These are phyloP conservation scores for Rhagium mordax DNA, from an alignment of 2,888 invertebrate species.

Conservation along the genomic window DNA sequence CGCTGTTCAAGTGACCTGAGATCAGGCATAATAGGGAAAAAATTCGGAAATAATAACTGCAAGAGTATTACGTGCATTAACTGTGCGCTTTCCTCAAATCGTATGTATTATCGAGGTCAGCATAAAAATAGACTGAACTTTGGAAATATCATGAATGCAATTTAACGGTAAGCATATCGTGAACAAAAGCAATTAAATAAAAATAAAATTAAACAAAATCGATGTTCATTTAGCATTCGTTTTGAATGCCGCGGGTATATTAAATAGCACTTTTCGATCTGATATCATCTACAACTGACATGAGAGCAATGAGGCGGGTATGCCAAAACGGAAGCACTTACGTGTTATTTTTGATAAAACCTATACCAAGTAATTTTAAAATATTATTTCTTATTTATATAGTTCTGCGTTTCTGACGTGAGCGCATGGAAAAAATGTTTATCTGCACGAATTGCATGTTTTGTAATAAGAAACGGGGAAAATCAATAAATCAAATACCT, in stretches of 20 bases:
- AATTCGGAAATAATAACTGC: too few species aligned
- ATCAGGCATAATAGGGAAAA: too few species aligned
- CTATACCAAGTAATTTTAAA: slow-evolving; percentile 45
- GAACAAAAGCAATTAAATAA: slow-evolving; percentile 45
- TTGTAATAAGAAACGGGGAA: slow-evolving; percentile 37
- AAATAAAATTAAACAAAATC: slow-evolving; percentile 40
- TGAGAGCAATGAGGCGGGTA: slow-evolving; percentile 51
- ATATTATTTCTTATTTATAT: slow-evolving; percentile 53
- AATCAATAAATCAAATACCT: slow-evolving; percentile 32
- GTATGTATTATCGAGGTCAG: slow-evolving; percentile 5
- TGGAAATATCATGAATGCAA: slow-evolving; percentile 41
- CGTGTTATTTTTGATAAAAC: slow-evolving; percentile 56
- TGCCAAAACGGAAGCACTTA: slow-evolving; percentile 53
- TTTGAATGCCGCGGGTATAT: slow-evolving; percentile 48
- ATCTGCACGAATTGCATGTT: slow-evolving; percentile 52
- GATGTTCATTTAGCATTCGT: slow-evolving; percentile 56
- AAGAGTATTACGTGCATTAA: too few species aligned
- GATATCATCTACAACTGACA: slow-evolving; percentile 56
- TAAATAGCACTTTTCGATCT: slow-evolving; percentile 54
- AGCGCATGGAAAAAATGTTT: slow-evolving; percentile 41
- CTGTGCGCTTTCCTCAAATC: neutral
- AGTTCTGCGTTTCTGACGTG: slow-evolving; percentile 46
- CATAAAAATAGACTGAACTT: slow-evolving; percentile 39
- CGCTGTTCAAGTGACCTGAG: too few species aligned
- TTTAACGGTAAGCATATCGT: slow-evolving; percentile 46